These are phyloP conservation scores for Pteronotus mesoamericanus DNA, from an alignment of 2,797 vertebrate genomes.

Conservation along the genomic window DNA sequence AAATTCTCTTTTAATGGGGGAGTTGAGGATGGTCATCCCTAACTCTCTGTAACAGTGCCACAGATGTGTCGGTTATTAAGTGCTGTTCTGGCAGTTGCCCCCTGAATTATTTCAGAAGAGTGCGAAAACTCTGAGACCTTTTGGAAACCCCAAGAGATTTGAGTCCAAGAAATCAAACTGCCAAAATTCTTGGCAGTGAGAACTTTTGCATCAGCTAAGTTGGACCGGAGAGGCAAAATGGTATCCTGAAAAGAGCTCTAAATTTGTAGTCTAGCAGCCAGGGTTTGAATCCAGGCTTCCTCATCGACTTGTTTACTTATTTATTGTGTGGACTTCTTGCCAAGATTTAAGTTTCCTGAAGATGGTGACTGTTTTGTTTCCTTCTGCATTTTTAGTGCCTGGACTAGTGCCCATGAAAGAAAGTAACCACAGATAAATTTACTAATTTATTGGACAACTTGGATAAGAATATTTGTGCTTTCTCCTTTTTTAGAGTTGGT, in stretches of 20 bases:
- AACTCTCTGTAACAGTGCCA: not conserved
- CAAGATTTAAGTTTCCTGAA: not conserved
- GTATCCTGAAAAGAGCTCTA: not conserved
- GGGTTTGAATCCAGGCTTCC: not conserved
- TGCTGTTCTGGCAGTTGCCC: not conserved
- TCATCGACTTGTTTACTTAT: not conserved
- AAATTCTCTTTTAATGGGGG: not conserved
- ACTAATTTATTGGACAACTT: conserved; percentile 31
- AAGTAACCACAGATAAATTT: not conserved
- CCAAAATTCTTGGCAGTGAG: not conserved
- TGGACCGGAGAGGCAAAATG: not conserved
- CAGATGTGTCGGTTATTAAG: not conserved
- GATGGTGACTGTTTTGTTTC: not conserved
- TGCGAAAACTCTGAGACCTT: not conserved
- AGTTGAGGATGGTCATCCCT: not conserved
- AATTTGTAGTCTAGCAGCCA: not conserved
- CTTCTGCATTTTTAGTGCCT: not conserved
- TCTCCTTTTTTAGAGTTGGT: not conserved
- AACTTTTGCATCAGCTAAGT: not conserved
- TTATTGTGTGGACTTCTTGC: not conserved
- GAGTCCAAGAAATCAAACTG: not conserved
- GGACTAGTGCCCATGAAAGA: not conserved
- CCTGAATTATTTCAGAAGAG: not conserved
- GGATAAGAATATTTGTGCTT: not conserved
- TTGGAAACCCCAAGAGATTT: conserved; percentile 5